Evolutionary conservation across 2,888 invertebrate genomes (phyloP).

Genomic region (Parnassius mnemosyne): DNA sequence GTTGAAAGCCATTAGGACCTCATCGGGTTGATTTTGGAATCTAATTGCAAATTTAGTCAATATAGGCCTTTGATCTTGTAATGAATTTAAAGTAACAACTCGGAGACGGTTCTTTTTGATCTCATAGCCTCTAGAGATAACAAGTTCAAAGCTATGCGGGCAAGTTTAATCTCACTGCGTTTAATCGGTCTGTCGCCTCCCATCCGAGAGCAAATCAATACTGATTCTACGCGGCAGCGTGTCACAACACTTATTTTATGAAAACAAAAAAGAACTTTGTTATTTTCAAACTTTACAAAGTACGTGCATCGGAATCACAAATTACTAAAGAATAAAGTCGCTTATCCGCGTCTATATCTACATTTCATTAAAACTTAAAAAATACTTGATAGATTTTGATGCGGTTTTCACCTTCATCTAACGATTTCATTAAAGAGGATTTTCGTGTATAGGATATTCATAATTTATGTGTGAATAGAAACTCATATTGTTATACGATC

Average conservation of each 20-base stretch:
- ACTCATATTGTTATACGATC: too few relatives aligned
- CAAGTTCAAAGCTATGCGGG: slow-evolving; percentile 5
- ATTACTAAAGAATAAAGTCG: too few relatives aligned
- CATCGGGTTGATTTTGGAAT: not conserved
- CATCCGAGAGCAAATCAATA: not conserved
- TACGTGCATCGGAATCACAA: too few relatives aligned
- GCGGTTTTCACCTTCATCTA: too few relatives aligned
- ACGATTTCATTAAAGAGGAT: too few relatives aligned
- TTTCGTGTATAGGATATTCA: too few relatives aligned
- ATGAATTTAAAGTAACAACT: not conserved
- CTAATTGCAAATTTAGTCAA: not conserved
- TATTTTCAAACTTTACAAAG: too few relatives aligned
- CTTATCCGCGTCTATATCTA: too few relatives aligned
- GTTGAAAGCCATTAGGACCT: too few relatives aligned
- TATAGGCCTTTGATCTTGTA: not conserved
- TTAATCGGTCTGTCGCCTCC: not conserved
- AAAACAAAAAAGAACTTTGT: not conserved
- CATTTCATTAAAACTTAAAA: too few relatives aligned
- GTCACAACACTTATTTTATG: not conserved
- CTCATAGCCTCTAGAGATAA: not conserved
- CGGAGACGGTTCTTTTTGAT: not conserved
- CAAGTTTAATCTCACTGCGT: slow-evolving; percentile 2
- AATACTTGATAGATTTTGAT: too few relatives aligned
- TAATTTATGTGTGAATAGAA: too few relatives aligned
- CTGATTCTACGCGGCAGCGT: not conserved